Evolutionary conservation across 2,888 invertebrate genomes (phyloP).

Genomic region (Polietes domitor): DNA sequence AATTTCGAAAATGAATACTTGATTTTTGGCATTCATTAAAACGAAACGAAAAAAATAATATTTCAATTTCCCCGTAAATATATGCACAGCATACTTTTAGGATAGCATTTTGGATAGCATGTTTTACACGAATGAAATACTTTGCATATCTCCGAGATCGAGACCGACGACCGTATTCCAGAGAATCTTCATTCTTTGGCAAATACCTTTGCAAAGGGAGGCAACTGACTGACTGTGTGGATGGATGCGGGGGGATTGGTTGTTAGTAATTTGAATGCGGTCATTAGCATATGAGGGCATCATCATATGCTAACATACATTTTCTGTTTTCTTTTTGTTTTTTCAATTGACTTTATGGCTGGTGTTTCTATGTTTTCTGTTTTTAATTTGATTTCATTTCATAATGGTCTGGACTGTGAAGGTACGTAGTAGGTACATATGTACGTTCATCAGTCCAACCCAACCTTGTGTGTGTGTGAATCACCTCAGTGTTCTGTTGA

Average conservation of each 20-base stretch:
- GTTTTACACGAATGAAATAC: not conserved
- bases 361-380: constrained; percentile 24
- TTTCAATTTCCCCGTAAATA: not conserved
- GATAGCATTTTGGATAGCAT: not conserved
- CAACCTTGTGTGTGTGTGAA: too few species aligned
- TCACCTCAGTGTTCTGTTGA: constrained; percentile 21
- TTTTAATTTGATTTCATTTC: constrained; percentile 40
- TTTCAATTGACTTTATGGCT: constrained; percentile 22
- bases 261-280: not conserved
- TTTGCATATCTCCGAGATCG: not conserved
- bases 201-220: not conserved
- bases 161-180: not conserved
- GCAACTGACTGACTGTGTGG: not conserved
- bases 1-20: constrained; percentile 6
- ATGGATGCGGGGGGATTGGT: not conserved
- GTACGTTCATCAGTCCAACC: too few species aligned
- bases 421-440: too few species aligned
- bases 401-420: constrained; percentile 1
- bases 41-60: not conserved
- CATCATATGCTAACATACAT: not conserved
- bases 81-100: not conserved
- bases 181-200: not conserved
- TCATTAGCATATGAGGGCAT: constrained; percentile 25
- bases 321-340: not conserved
- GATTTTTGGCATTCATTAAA: constrained; percentile 5